Conservation (phyloP, 2,888 invertebrate genomes). For the Phyllotreta striolata region DNA sequence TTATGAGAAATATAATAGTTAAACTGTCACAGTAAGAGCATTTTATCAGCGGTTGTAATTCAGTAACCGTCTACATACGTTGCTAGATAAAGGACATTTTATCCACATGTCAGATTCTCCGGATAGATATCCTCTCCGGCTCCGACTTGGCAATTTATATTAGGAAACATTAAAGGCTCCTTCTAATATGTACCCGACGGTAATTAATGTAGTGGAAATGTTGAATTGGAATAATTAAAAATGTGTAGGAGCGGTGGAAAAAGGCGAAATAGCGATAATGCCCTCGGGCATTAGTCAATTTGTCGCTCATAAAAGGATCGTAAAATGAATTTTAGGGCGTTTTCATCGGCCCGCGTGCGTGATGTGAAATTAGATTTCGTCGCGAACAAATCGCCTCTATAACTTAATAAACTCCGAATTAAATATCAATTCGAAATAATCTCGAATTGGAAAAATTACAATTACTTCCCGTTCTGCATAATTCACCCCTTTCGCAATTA, state of each 20-base stretch:
- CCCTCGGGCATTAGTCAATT: slow-evolving; percentile 15
- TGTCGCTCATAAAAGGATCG: slow-evolving; percentile 15
- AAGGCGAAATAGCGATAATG: slow-evolving; percentile 9
- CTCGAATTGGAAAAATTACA: too few species aligned
- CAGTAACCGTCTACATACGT: slow-evolving; percentile 10
- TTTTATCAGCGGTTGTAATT: slow-evolving; percentile 8
- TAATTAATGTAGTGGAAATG: too few species aligned
- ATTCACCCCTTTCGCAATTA: background rate
- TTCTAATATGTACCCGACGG: too few species aligned
- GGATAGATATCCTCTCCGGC: background rate
- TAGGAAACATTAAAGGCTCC: too few species aligned
- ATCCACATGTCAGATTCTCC: slow-evolving; percentile 12
- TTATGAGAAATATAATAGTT: slow-evolving; percentile 9
- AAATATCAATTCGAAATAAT: too few species aligned
- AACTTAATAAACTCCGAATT: too few species aligned
- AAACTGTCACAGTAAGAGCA: slow-evolving; percentile 8
- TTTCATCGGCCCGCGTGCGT: slow-evolving; percentile 12
- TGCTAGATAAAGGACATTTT: slow-evolving; percentile 9
- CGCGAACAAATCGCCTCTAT: too few species aligned
- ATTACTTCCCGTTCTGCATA: too few species aligned
- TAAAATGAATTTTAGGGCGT: slow-evolving; percentile 17
- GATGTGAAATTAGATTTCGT: background rate
- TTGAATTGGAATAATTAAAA: too few species aligned
- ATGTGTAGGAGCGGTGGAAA: too few species aligned
- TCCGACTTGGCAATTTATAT: too few species aligned